Evolutionary conservation across 2,888 invertebrate species (phyloP).

Genomic region (Torymus auratus): DNA sequence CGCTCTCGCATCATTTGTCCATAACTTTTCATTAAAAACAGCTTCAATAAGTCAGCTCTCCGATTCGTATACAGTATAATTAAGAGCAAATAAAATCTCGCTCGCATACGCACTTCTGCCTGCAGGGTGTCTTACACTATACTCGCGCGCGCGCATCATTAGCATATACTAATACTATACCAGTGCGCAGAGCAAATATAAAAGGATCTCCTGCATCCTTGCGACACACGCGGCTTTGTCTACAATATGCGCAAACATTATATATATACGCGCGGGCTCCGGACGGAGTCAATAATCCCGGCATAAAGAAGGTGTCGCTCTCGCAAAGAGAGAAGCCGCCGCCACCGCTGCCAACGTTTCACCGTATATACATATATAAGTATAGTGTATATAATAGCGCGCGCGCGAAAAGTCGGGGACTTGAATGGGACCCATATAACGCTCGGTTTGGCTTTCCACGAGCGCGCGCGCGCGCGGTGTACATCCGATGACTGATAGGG

Average conservation of each 20-base stretch:
- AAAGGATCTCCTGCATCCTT: neutral
- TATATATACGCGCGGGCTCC: neutral
- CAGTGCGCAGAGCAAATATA: constrained; percentile 15
- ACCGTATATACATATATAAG: too few relatives aligned
- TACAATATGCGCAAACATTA: constrained; percentile 21
- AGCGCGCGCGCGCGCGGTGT: neutral
- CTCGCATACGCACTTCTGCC: too few relatives aligned
- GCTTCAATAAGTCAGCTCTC: too few relatives aligned
- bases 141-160: too few relatives aligned
- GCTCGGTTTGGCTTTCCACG: constrained; percentile 35
- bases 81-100: constrained; percentile 27
- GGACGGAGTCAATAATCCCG: constrained; percentile 50
- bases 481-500: constrained; percentile 51
- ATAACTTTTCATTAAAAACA: too few relatives aligned
- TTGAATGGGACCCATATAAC: constrained; percentile 35
- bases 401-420: too few relatives aligned
- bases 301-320: constrained; percentile 34
- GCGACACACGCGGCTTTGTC: neutral
- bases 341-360: too few relatives aligned
- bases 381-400: too few relatives aligned
- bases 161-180: neutral
- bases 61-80: constrained; percentile 17
- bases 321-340: neutral
- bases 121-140: too few relatives aligned
- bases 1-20: too few relatives aligned